These are phyloP conservation scores for Drosophila rellima DNA, from an alignment of 2,888 invertebrate genomes.

Conservation along the genomic window DNA sequence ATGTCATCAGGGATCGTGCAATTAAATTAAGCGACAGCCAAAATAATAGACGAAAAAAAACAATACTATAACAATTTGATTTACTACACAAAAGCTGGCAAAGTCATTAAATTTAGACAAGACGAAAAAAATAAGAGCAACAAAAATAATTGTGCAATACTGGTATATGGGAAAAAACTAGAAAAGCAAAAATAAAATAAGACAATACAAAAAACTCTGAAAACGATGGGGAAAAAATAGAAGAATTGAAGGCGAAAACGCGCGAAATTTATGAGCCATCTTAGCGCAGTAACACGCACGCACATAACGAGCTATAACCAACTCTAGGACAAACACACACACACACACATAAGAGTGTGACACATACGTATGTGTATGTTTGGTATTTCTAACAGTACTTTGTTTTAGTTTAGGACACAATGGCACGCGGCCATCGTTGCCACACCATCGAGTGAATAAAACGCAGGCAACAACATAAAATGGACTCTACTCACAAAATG, in stretches of 20 bases:
- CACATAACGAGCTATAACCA: conserved; percentile 76
- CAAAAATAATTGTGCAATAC: conserved; percentile 58
- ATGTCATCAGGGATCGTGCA: conserved; percentile 40
- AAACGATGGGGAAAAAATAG: conserved; percentile 26
- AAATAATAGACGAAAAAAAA: conserved; percentile 28
- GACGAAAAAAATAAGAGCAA: conserved; percentile 36
- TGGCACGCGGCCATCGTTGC: conserved; percentile 57
- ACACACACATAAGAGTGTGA: conserved; percentile 19
- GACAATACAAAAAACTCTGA: conserved; percentile 37
- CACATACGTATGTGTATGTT: conserved; percentile 29
- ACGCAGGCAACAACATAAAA: conserved; percentile 79
- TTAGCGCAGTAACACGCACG: conserved; percentile 79
- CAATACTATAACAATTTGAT: conserved; percentile 66
- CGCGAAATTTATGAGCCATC: conserved; percentile 79
- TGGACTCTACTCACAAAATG: conserved; percentile 59
- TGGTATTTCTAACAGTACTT: conserved; percentile 73
- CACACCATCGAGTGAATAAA: conserved; percentile 73
- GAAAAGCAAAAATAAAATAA: conserved; percentile 36
- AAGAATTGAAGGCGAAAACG: conserved; percentile 71
- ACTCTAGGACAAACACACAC: conserved; percentile 48
- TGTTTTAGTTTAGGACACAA: conserved; percentile 78
- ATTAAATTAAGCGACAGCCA: conserved; percentile 67
- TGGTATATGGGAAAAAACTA: conserved; percentile 28
- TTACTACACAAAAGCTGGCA: conserved; percentile 62
- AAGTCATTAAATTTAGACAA: conserved; percentile 73